phyloP scores from a whole-genome alignment of 2,113 vertebrate genomes.

The Bothrops jararaca region DNA sequence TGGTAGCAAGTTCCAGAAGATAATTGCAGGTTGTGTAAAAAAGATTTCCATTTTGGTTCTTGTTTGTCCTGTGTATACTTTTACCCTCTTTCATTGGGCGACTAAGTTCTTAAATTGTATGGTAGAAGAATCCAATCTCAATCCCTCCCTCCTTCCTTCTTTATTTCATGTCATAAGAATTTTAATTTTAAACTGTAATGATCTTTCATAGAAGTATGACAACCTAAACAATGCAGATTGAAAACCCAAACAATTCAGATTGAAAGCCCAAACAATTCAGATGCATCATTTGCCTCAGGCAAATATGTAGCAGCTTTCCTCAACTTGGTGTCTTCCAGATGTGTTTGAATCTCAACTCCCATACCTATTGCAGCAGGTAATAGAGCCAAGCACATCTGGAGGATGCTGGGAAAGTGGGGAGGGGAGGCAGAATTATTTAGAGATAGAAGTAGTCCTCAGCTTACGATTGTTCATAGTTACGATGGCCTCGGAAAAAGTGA shows the following conservation, averaged over 20 bases:
- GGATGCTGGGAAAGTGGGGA: not conserved
- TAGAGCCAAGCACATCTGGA: not conserved
- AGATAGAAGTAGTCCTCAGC: not conserved
- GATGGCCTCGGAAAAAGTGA: not conserved
- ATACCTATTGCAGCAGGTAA: not conserved
- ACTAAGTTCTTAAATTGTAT: not conserved
- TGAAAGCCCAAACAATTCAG: not conserved
- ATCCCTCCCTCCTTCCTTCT: not conserved
- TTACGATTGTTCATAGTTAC: not conserved
- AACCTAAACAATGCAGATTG: not conserved
- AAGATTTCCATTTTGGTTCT: not conserved
- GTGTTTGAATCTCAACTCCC: not conserved
- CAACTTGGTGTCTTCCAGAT: not conserved
- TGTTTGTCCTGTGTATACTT: not conserved
- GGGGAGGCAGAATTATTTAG: not conserved
- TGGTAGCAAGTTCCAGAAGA: not conserved
- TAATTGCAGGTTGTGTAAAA: not conserved
- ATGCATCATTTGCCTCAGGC: not conserved
- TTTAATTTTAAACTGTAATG: not conserved
- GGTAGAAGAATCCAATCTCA: not conserved
- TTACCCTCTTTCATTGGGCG: not conserved
- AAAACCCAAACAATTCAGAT: not conserved
- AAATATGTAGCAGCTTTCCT: not conserved
- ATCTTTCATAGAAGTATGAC: not conserved
- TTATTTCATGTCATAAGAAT: not conserved